Base-by-base conservation (phyloP, 2,888 invertebrate genomes). In the Eristalinus aeneus region DNA sequence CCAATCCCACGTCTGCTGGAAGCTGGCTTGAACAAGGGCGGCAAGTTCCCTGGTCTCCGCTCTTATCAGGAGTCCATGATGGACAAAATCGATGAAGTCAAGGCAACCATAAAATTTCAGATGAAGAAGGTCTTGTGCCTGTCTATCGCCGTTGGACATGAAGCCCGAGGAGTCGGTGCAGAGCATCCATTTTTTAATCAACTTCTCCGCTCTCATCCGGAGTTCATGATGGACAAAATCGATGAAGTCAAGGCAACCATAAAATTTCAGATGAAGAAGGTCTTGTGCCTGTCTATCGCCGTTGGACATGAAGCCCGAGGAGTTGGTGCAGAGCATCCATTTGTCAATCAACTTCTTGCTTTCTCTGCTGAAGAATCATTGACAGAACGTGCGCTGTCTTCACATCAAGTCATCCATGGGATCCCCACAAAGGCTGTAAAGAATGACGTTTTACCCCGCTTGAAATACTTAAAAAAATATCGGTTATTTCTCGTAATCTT, bases 191-290 rank as follows among this genome's bases (percentile, higher is more conserved):
- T 94, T 99, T 90, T 96, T 99, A 53, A 97, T 99, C 94, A 99
- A 99, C n/a, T n/a, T 93, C 96, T 99, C 77, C 95, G 99, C 84
- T 97, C 98, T 79, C 99, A 99, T 92, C 97, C 97, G 92, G 99
- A 99, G 93, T 97, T 98, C 20, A 98, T 99, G 97, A 95, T 95
- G 74, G 95, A 94, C 90, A 99, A 99, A 93, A 97, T 98, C 89
- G 99, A 99, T 93, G 99, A 99, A 94, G 98, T 98, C 88, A 98
- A 98, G 91, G 98, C 98, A 10, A 99, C 99, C 89, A 99, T 99
- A 94, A 99, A 99, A 93, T 99, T 99, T 95, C 99, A 99, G 93
- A 99, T 99, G 99, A 99, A 99, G 94, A 99, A 99, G 96, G 99
- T 99, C 2, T 94, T 99, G 93, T 99, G 99, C 93, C 94, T 99